Evolutionary conservation across 2,888 invertebrate species (phyloP), one percentile per base, ranked within the genome.

Genomic region (Taphrorychus bicolor): DNA sequence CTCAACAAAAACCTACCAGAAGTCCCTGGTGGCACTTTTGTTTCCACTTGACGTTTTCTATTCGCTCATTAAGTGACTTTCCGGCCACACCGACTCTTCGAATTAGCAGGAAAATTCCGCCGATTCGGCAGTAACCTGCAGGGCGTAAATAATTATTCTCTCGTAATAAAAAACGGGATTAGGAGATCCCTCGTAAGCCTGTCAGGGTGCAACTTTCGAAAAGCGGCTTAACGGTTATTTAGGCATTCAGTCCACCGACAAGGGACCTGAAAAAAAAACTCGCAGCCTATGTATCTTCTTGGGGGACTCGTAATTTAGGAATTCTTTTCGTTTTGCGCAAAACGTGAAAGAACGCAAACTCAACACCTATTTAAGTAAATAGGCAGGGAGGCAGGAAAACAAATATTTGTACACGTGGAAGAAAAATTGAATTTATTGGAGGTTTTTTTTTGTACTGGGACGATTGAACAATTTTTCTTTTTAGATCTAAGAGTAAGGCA

Each of bases 161-260:
- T n/a, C n/a, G 54, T 59, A 66, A 66, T 61, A 66, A 61, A 66
- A 66, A 66, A 61, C 58, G 49, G 67, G 62, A 67, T 67, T 61
- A 62, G 49, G 45, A 56, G 48, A 62, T 59, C 62, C 62, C 62
- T 45, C 52, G 24, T 56, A 59, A 58, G 48, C 62, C 57, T 66
- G 57, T 66, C 67, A 40, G 59, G 67, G 67, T 66, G 67, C 67
- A 62, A 67, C 58, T 67, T 67, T 67, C 59, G 53, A 62, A 62
- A 67, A 62, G 67, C 67, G 45, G 62, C 62, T 67, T 67, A 67
- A 67, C 67, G 59, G 67, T 67, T 67, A 62, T 67, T 67, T 67
- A 67, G 62, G 67, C 67, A 67, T 67, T 67, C 67, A 67, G 62
- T 45, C 40, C 54, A 48, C 42, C 56, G 66, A 61, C 57, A 52